These are phyloP conservation scores for Pimephales promelas DNA, from an alignment of 2,113 vertebrate species.

Conservation along the genomic window DNA sequence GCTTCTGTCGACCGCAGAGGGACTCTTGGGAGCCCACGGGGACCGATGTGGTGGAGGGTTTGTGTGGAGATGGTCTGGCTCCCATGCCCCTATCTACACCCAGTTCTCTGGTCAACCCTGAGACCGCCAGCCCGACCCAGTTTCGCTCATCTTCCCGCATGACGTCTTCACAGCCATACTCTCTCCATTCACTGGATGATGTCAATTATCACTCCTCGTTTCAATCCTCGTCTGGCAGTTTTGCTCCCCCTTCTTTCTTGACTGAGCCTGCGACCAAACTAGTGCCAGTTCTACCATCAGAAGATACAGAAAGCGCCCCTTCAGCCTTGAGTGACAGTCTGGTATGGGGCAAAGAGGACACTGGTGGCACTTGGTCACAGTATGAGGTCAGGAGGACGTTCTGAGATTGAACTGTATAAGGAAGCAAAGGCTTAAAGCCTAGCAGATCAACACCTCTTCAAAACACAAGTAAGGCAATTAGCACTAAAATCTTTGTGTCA, in stretches of 20 bases:
- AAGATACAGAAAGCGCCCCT: constrained; percentile 70
- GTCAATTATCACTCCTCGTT: constrained; percentile 77
- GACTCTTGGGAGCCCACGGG: constrained; percentile 86
- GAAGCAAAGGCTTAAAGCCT: constrained; percentile 6
- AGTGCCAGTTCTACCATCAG: constrained; percentile 62
- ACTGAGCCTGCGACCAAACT: constrained; percentile 81
- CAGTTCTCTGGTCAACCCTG: constrained; percentile 76
- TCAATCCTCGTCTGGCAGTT: constrained; percentile 73
- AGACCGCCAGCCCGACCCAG: constrained; percentile 71
- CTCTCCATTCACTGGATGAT: constrained; percentile 85
- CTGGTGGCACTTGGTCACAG: constrained; percentile 77
- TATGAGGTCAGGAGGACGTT: constrained; percentile 86
- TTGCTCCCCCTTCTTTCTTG: constrained; percentile 79
- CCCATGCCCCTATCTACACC: constrained; percentile 59
- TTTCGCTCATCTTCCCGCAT: constrained; percentile 77
- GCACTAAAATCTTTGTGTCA: background rate
- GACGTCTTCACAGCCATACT: constrained; percentile 77
- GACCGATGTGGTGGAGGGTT: constrained; percentile 71
- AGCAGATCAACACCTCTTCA: constrained; percentile 25
- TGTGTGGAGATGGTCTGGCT: constrained; percentile 77
- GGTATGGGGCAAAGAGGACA: constrained; percentile 86
- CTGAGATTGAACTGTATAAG: constrained; percentile 57
- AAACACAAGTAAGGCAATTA: constrained; percentile 8
- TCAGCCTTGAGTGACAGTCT: constrained; percentile 65
- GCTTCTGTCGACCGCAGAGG: constrained; percentile 75